These are phyloP conservation scores for Aptenodytes forsteri DNA, from an alignment of 2,113 vertebrate species.

Conservation along the genomic window DNA sequence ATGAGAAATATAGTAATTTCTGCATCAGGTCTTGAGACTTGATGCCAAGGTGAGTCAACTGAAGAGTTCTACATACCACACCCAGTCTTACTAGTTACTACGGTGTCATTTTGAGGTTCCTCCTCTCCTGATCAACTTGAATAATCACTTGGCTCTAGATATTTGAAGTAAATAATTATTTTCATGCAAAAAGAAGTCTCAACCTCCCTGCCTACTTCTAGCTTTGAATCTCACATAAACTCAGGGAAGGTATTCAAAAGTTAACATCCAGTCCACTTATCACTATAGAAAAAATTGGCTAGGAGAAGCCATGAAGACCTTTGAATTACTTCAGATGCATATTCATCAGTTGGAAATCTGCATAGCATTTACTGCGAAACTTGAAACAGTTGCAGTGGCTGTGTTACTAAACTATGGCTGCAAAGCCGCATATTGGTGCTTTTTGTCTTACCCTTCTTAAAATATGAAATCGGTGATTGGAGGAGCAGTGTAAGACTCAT, in stretches of 20 bases:
- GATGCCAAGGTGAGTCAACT: not conserved
- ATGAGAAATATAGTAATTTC: not conserved
- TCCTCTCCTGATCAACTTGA: not conserved
- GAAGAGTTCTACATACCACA: not conserved
- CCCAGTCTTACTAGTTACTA: not conserved
- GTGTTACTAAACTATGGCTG: not conserved
- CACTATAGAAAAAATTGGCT: not conserved
- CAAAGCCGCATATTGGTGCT: not conserved
- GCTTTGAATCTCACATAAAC: not conserved
- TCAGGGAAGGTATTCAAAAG: not conserved
- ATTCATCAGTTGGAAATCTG: not conserved
- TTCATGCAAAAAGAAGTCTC: not conserved
- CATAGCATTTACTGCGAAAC: not conserved
- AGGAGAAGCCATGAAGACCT: not conserved
- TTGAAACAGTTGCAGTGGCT: not conserved
- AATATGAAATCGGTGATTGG: not conserved
- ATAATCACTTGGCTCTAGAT: not conserved
- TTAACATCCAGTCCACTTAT: not conserved
- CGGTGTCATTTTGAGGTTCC: not conserved
- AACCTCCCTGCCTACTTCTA: not conserved
- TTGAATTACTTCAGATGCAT: not conserved
- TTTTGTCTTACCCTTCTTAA: not conserved
- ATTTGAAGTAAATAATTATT: not conserved
- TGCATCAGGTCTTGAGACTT: not conserved
- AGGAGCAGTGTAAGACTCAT: not conserved